Evolutionary conservation across 2,113 vertebrate species (phyloP).

Genomic region (Myocastor coypus): DNA sequence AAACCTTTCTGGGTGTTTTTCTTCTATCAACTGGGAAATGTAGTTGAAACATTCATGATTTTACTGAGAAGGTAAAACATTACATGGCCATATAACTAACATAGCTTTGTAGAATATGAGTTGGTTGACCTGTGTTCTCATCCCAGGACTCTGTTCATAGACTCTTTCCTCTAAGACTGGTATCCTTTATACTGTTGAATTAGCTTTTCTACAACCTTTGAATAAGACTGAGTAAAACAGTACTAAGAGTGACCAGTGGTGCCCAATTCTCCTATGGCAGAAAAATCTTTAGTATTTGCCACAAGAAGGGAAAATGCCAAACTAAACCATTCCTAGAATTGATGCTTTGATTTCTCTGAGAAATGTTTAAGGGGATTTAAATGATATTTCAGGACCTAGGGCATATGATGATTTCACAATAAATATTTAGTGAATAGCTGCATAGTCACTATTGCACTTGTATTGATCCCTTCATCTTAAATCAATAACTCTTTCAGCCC

Average conservation of each 20-base stretch:
- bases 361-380: constrained; percentile 19
- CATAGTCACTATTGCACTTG: constrained; percentile 24
- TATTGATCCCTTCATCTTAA: constrained; percentile 1
- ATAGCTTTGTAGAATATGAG: not conserved
- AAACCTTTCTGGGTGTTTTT: not conserved
- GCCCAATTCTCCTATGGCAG: not conserved
- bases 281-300: constrained; percentile 1
- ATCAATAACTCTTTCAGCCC: constrained; percentile 1
- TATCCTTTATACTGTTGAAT: constrained; percentile 16
- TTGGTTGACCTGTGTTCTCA: not conserved
- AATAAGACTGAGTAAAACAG: constrained; percentile 9
- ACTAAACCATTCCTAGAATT: not conserved
- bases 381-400: not conserved
- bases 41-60: constrained; percentile 42
- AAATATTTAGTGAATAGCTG: not conserved
- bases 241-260: not conserved
- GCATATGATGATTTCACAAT: not conserved
- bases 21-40: not conserved
- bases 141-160: not conserved
- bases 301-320: not conserved
- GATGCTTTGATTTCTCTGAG: not conserved
- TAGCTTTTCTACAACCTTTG: not conserved
- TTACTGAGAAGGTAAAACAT: not conserved
- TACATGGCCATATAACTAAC: not conserved
- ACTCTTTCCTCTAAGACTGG: not conserved